Conservation (phyloP, 2,888 invertebrate species). For the Macaria notata region DNA sequence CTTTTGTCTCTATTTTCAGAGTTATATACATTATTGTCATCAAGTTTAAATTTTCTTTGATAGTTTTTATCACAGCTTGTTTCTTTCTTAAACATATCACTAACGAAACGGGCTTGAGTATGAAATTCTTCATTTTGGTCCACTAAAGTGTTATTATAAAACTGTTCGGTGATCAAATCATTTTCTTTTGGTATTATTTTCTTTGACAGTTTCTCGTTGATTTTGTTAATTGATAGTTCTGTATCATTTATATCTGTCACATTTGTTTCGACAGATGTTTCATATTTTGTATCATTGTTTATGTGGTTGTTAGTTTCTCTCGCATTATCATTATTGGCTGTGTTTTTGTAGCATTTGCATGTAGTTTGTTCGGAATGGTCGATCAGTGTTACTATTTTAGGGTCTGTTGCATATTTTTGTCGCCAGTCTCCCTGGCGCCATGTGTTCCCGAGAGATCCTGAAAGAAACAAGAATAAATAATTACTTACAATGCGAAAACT, state of each 20-base stretch:
- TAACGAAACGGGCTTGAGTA: conserved; percentile 65
- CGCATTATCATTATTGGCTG: conserved; percentile 14
- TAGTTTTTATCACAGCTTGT: conserved; percentile 29
- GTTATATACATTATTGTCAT: conserved; percentile 2
- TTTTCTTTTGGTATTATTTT: conserved; percentile 58
- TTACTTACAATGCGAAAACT: background rate
- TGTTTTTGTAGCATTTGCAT: conserved; percentile 45
- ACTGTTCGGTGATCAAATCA: conserved; percentile 61
- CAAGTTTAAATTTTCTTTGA: conserved; percentile 4
- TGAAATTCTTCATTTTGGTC: conserved; percentile 58
- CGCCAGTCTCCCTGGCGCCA: conserved; percentile 91
- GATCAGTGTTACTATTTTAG: conserved; percentile 55
- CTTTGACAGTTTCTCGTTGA: conserved; percentile 48
- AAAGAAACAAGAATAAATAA: conserved; percentile 24
- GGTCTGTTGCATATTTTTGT: conserved; percentile 61
- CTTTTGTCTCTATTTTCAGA: background rate
- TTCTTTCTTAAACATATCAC: conserved; percentile 58
- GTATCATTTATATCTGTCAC: conserved; percentile 32
- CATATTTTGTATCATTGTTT: conserved; percentile 13
- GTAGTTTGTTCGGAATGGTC: conserved; percentile 43
- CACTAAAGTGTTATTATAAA: conserved; percentile 59
- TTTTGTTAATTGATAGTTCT: conserved; percentile 39
- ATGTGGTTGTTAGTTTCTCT: conserved; percentile 18
- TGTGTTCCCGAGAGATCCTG: conserved; percentile 88
- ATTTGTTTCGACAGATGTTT: conserved; percentile 18